phyloP scores from a whole-genome alignment of 2,888 invertebrate species.

The Rhogogaster chlorosoma region DNA sequence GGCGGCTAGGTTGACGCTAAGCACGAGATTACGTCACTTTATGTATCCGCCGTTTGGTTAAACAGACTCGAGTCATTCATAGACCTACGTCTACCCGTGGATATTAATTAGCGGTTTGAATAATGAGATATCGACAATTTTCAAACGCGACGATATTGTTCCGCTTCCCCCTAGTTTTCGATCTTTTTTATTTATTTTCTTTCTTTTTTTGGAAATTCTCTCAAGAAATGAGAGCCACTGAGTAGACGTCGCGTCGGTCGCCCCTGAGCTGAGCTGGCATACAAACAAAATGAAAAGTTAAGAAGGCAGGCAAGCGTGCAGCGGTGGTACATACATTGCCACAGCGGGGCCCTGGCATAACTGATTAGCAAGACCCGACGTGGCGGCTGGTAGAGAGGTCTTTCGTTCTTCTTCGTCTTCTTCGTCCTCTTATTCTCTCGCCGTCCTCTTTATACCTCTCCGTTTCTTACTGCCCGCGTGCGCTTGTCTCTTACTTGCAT shows the following conservation, averaged over 20 bases:
- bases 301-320: conserved; percentile 61
- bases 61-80: background rate
- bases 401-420: background rate
- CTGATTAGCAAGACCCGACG: conserved; percentile 61
- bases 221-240: conserved; percentile 30
- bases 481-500: conserved; percentile 45
- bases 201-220: background rate
- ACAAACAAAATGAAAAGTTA: conserved; percentile 60
- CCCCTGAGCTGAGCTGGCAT: conserved; percentile 26
- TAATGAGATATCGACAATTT: background rate
- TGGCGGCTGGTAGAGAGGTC: conserved; percentile 35
- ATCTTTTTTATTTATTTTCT: background rate
- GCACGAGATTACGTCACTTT: conserved; percentile 69
- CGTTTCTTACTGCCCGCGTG: conserved; percentile 9
- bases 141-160: background rate
- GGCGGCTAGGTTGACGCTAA: conserved; percentile 66
- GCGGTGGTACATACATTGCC: conserved; percentile 62
- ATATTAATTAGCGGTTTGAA: background rate
- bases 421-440: background rate
- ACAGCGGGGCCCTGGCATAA: conserved; percentile 59
- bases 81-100: background rate
- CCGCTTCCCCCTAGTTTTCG: background rate
- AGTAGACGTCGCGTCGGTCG: background rate
- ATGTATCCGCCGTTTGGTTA: conserved; percentile 40
- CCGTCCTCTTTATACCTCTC: background rate